Evolutionary conservation across 2,888 invertebrate species (phyloP), one percentile per base, ranked within the genome.

Genomic region (Ichneumoninae sp.): DNA sequence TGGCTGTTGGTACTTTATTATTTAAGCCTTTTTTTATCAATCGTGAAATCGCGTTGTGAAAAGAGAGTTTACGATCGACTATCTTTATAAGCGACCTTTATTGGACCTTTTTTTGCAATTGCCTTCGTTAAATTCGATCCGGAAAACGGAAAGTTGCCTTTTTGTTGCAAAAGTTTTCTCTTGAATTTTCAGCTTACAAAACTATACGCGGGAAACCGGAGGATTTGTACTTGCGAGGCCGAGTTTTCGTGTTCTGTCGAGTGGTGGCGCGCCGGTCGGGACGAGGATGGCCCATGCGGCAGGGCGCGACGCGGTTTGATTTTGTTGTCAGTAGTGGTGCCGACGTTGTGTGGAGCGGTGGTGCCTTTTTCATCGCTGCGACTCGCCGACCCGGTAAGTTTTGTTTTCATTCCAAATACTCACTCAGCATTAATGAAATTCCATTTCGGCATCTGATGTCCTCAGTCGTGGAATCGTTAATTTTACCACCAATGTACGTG

Each of bases 301-400:
- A 80, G 82, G 85, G 74, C 85, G 80, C 87, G 86, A 84, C 82
- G 80, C 86, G 86, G 83, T 88, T 87, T 84, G 87, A 87, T 86
- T 85, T 85, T 87, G 86, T 86, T 87, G 86, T 89, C 89, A 90
- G 90, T 89, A 90, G 88, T 87, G 80, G 87, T 87, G 88, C 85
- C 83, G 85, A 87, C 86, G 82, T 86, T 85, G 85, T 78, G 78
- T 75, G 85, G 86, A 84, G 80, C 82, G 87, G 86, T 79, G 84
- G 79, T 80, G 77, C 80, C 84, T 83, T 83, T 83, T 80, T 77
- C 85, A 86, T 86, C 80, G 80, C 79, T 86, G 85, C 83, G 62
- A 74, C 70, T 82, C 84, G 70, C 74, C 83, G 86, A 74, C 74
- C 81, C 86, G 86, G 88, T 88, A 85, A 88, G 88, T 85, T 85